These are phyloP conservation scores for Trachelus stipa DNA, from an alignment of 2,888 invertebrate species.

Conservation along the genomic window DNA sequence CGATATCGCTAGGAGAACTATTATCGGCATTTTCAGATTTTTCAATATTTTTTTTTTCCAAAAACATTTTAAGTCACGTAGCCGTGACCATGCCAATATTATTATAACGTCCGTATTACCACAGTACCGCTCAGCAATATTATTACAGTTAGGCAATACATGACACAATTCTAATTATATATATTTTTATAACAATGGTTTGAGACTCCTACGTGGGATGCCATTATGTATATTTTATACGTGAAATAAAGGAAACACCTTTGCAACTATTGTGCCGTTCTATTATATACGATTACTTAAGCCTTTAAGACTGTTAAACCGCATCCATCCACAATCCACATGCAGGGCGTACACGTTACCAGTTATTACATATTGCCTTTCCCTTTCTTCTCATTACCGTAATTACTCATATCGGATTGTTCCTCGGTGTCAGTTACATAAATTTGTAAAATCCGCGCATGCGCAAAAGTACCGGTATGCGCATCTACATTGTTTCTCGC, in stretches of 20 bases:
- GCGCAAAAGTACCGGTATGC: background rate
- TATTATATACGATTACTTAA: constrained; percentile 22
- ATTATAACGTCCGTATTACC: background rate
- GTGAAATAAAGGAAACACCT: constrained; percentile 56
- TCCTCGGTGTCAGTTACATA: constrained; percentile 23
- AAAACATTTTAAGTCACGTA: background rate
- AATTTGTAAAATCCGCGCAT: constrained; percentile 10
- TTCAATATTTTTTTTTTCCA: background rate
- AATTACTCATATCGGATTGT: constrained; percentile 45
- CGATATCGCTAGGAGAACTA: background rate
- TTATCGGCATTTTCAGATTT: background rate
- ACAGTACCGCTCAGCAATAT: constrained; percentile 12
- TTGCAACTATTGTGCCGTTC: constrained; percentile 41
- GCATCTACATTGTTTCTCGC: background rate
- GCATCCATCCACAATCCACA: background rate
- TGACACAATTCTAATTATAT: constrained; percentile 41
- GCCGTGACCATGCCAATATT: background rate
- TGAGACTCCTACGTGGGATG: constrained; percentile 57
- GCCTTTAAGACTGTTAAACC: background rate
- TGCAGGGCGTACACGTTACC: background rate
- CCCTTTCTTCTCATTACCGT: constrained; percentile 45
- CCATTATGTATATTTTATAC: constrained; percentile 63
- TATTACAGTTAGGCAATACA: constrained; percentile 41
- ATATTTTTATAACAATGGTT: constrained; percentile 57
- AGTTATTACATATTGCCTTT: constrained; percentile 40